These are phyloP conservation scores for Limnephilus auricula DNA, from an alignment of 2,888 invertebrate genomes.

Conservation along the genomic window DNA sequence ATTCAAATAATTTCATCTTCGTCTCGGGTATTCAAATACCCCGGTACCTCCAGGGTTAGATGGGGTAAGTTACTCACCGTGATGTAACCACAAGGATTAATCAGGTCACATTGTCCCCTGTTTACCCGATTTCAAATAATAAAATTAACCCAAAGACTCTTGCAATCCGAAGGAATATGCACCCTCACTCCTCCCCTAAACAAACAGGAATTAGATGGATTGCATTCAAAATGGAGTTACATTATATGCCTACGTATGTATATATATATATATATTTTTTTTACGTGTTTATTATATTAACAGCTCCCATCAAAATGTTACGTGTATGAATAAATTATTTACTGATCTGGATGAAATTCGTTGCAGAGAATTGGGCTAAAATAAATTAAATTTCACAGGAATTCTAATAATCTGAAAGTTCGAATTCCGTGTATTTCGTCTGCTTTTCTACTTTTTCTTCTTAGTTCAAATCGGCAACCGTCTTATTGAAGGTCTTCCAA, in stretches of 20 bases:
- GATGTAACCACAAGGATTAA: conserved; percentile 20
- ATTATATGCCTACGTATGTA: not conserved
- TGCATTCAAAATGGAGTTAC: not conserved
- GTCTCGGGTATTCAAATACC: conserved; percentile 23
- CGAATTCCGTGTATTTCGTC: too few species aligned
- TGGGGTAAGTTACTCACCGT: not conserved
- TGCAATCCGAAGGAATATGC: not conserved
- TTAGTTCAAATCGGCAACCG: too few species aligned
- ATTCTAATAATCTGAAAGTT: too few species aligned
- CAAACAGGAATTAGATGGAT: not conserved
- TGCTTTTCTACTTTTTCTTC: too few species aligned
- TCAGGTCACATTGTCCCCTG: conserved; percentile 29
- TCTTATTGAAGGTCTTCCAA: too few species aligned
- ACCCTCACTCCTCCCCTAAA: not conserved
- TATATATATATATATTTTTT: not conserved
- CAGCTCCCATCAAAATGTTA: not conserved
- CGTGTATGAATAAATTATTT: not conserved
- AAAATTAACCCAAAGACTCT: conserved; percentile 5
- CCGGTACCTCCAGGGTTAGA: not conserved
- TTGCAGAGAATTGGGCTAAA: too few species aligned
- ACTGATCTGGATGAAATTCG: not conserved
- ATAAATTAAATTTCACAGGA: too few species aligned
- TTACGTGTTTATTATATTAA: not conserved
- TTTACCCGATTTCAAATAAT: conserved; percentile 36
- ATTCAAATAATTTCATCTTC: conserved; percentile 51